Conservation (phyloP, 2,113 vertebrate species). For the Vidua macroura region DNA sequence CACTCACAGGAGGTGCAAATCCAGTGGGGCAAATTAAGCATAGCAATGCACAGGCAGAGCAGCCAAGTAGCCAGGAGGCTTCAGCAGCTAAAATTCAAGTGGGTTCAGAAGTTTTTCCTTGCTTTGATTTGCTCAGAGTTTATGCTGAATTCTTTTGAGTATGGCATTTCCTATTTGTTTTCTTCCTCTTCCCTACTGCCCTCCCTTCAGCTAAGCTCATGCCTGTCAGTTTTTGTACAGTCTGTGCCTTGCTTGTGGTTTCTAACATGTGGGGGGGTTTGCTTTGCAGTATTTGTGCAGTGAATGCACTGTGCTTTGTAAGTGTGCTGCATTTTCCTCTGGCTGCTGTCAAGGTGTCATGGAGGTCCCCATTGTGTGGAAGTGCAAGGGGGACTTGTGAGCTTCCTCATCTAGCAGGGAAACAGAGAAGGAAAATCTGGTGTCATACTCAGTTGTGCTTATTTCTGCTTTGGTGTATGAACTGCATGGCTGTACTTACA, state of each 20-base stretch:
- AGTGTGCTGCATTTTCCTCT: neutral
- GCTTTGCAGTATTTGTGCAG: neutral
- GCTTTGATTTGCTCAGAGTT: constrained; percentile 27
- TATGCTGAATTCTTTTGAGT: constrained; percentile 7
- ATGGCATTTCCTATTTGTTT: constrained; percentile 49
- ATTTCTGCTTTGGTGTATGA: neutral
- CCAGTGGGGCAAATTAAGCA: constrained; percentile 58
- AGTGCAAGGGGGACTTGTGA: neutral
- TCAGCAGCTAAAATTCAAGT: constrained; percentile 33
- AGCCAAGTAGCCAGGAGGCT: neutral
- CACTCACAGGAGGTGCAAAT: constrained; percentile 63
- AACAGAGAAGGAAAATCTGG: neutral
- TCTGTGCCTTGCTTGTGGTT: neutral
- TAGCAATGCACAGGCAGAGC: neutral
- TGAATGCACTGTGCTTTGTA: neutral
- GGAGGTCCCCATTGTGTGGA: neutral
- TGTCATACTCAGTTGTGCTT: neutral
- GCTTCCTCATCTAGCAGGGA: neutral
- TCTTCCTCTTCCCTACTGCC: constrained; percentile 3
- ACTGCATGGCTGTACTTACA: rapidly evolving
- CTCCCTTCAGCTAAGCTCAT: neutral
- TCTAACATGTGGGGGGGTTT: neutral
- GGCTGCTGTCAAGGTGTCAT: neutral
- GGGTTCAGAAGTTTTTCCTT: constrained; percentile 25
- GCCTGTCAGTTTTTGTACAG: neutral